phyloP scores from a whole-genome alignment of 2,113 vertebrate species.

The Pica pica region DNA sequence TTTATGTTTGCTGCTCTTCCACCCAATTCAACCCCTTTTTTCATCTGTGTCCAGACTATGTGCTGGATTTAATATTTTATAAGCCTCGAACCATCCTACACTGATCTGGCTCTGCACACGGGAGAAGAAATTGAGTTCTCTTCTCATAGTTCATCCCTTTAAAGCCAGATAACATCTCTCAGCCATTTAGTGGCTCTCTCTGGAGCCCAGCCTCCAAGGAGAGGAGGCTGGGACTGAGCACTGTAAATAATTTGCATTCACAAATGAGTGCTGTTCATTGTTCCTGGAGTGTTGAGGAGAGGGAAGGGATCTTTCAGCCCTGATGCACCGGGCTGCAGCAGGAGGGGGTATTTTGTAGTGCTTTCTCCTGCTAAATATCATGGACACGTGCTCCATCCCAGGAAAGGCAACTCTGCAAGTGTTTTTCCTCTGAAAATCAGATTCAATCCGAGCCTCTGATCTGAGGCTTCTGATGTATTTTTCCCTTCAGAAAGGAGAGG shows the following conservation, averaged over 20 bases:
- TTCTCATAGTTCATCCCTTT: conserved; percentile 27
- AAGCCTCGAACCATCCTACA: neutral
- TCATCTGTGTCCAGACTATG: neutral
- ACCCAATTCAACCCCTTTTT: neutral
- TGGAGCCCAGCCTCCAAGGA: neutral
- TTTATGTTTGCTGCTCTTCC: neutral
- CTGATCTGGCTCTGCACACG: neutral
- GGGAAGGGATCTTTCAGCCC: neutral
- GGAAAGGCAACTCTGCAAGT: neutral
- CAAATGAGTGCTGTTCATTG: neutral
- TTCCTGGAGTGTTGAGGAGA: neutral
- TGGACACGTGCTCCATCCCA: neutral
- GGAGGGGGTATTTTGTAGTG: neutral
- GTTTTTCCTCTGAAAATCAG: neutral
- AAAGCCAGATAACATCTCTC: conserved; percentile 24
- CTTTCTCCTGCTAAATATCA: neutral
- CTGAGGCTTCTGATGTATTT: neutral
- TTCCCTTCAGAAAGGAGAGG: neutral
- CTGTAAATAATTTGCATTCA: conserved; percentile 27
- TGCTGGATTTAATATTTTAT: conserved; percentile 41
- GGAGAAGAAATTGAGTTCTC: conserved; percentile 15
- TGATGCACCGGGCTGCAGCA: neutral
- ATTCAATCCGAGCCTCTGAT: neutral
- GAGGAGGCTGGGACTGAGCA: neutral
- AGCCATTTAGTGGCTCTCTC: conserved; percentile 16